phyloP scores from a whole-genome alignment of 2,797 vertebrate genomes.

The Malurus splendens region DNA sequence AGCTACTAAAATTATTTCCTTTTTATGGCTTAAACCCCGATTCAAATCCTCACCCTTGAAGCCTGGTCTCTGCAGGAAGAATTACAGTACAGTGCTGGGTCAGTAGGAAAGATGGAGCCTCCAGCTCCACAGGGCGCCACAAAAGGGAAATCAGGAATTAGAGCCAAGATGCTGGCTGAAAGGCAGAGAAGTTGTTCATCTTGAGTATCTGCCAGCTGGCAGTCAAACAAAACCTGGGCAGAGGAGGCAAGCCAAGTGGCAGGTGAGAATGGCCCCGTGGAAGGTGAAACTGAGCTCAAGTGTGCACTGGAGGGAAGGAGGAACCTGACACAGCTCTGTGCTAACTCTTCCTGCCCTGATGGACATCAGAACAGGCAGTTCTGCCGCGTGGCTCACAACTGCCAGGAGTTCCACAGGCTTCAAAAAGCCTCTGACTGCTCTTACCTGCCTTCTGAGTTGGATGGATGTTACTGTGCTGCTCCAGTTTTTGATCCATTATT shows the following conservation, averaged over 20 bases:
- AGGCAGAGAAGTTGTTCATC: not conserved
- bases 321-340: not conserved
- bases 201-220: not conserved
- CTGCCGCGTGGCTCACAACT: accelerated
- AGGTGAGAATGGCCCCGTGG: not conserved
- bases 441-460: not conserved
- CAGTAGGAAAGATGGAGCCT: not conserved
- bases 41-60: not conserved
- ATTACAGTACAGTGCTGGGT: not conserved
- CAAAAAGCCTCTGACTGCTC: not conserved
- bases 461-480: not conserved
- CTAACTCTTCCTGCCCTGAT: not conserved
- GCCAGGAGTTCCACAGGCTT: not conserved
- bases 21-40: not conserved
- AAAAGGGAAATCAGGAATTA: not conserved
- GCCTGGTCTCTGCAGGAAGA: not conserved
- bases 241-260: not conserved
- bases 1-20: not conserved
- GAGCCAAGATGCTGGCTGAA: not conserved
- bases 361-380: accelerated
- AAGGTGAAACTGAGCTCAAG: not conserved
- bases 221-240: not conserved
- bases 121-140: not conserved
- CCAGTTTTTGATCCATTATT: not conserved
- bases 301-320: not conserved